Evolutionary conservation across 2,113 vertebrate genomes (phyloP).

Genomic region (Microtus ochrogaster): DNA sequence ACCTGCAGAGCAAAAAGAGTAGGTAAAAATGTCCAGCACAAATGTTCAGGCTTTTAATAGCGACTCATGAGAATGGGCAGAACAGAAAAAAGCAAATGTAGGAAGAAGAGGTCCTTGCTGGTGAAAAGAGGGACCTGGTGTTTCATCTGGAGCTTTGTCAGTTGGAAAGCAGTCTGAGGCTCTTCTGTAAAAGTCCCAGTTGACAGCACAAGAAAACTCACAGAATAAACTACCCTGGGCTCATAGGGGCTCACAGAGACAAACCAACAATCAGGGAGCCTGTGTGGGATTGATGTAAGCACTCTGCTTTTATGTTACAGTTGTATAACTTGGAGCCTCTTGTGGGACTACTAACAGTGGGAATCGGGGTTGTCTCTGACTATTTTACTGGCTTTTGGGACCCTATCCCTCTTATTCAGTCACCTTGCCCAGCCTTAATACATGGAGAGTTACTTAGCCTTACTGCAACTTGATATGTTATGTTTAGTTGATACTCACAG

Average conservation of each 20-base stretch:
- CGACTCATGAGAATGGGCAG: background rate
- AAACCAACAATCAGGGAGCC: background rate
- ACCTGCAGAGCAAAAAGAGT: background rate
- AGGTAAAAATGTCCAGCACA: background rate
- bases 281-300: background rate
- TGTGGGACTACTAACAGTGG: background rate
- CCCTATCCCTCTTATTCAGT: too few species aligned
- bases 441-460: background rate
- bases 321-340: background rate
- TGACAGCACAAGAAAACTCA: background rate
- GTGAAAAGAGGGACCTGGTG: background rate
- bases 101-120: background rate
- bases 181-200: background rate
- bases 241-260: background rate
- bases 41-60: background rate
- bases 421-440: background rate
- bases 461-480: background rate
- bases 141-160: background rate
- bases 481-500: background rate
- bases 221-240: background rate
- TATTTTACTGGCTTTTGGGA: too few species aligned
- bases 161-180: background rate
- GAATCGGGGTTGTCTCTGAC: background rate
- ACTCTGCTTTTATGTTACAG: background rate
- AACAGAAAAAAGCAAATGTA: background rate